phyloP scores from a whole-genome alignment of 2,888 invertebrate genomes.

The Tortrix viridana region DNA sequence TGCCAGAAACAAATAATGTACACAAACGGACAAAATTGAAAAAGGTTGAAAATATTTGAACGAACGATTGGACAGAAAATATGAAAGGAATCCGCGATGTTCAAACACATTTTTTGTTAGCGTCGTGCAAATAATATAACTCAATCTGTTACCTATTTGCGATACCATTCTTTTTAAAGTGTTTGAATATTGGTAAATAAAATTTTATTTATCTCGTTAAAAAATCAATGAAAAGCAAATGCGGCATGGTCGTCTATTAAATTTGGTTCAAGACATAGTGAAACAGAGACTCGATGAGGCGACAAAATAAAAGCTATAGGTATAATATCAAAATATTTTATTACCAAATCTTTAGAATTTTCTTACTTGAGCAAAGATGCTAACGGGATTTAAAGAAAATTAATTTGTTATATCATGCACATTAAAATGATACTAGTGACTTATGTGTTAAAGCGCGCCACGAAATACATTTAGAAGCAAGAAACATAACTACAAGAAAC shows the following conservation, averaged over 20 bases:
- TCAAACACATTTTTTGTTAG: constrained; percentile 26
- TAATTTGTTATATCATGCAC: too few species aligned
- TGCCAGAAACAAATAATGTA: not conserved
- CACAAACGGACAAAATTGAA: constrained; percentile 17
- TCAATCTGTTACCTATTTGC: constrained; percentile 7
- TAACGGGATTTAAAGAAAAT: too few species aligned
- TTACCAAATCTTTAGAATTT: too few species aligned
- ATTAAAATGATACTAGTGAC: too few species aligned
- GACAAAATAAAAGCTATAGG: too few species aligned
- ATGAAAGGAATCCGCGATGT: constrained; percentile 16
- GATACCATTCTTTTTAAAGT: constrained; percentile 1
- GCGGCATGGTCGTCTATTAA: not conserved
- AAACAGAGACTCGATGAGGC: too few species aligned
- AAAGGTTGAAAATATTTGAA: constrained; percentile 28
- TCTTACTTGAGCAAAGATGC: too few species aligned
- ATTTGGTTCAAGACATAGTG: too few species aligned
- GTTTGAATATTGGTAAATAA: not conserved
- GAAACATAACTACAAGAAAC: too few species aligned
- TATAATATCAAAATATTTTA: too few species aligned
- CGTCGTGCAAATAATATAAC: not conserved
- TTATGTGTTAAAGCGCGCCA: too few species aligned
- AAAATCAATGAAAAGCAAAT: not conserved
- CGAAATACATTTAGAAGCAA: too few species aligned
- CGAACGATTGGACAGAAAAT: constrained; percentile 23
- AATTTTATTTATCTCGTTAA: not conserved